These are phyloP conservation scores for Carterocephalus palaemon DNA, from an alignment of 2,888 invertebrate genomes.

Conservation along the genomic window DNA sequence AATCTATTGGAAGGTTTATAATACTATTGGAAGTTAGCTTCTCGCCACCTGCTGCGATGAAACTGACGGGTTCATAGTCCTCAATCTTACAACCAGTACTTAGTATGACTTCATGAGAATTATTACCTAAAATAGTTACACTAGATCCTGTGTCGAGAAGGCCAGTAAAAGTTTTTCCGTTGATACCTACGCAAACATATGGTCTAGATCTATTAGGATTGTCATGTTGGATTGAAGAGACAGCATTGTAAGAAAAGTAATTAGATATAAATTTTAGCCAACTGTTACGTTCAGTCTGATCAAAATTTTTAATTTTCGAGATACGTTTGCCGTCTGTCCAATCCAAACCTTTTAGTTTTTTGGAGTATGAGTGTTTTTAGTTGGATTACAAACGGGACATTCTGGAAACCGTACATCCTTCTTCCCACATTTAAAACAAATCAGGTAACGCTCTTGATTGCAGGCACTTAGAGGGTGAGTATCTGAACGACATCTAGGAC, in stretches of 20 bases:
- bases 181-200: neutral
- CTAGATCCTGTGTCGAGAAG: no score
- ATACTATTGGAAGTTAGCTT: no score
- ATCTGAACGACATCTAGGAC: slow-evolving; percentile 26
- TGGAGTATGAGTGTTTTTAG: slow-evolving; percentile 13
- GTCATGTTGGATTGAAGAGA: neutral
- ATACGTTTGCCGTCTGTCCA: no score
- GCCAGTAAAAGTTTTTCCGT: neutral
- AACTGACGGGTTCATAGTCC: no score
- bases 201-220: neutral
- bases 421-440: slow-evolving; percentile 31
- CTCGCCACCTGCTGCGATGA: no score
- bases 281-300: no score
- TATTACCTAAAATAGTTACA: no score
- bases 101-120: no score
- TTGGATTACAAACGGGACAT: no score
- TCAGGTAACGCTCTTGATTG: slow-evolving; percentile 11
- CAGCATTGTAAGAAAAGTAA: neutral
- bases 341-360: slow-evolving; percentile 27
- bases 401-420: slow-evolving; percentile 26
- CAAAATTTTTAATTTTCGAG: no score
- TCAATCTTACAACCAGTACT: no score
- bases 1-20: no score
- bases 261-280: neutral
- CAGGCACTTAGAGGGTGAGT: slow-evolving; percentile 22